Percentiles rank a stretch among this genome's conserved stretches.
phyloP scores from a whole-genome alignment of 2,888 invertebrate genomes.

The Ophraella communa region DNA sequence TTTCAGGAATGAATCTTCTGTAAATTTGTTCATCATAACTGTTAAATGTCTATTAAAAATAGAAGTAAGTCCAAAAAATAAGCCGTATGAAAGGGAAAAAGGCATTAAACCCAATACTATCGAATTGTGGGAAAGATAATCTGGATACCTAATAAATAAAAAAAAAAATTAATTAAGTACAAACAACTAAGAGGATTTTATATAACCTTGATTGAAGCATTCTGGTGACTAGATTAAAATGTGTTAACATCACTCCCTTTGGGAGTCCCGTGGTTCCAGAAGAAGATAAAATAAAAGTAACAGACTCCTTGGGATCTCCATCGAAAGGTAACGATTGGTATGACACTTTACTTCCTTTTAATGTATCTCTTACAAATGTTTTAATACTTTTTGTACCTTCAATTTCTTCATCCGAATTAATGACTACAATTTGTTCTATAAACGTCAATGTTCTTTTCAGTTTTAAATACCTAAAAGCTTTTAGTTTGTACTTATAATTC shows the following conservation, averaged over 20 bases:
- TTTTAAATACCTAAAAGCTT: constrained; percentile 59
- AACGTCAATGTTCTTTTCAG: constrained; percentile 52
- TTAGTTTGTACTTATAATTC: no score
- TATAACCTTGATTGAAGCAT: constrained; percentile 33
- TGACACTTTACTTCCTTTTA: constrained; percentile 21
- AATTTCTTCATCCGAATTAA: constrained; percentile 53
- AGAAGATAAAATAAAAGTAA: constrained; percentile 64
- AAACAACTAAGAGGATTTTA: background rate
- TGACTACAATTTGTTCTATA: constrained; percentile 64
- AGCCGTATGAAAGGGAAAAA: constrained; percentile 48
- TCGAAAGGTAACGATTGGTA: constrained; percentile 32
- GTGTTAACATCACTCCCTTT: constrained; percentile 70
- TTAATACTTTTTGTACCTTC: constrained; percentile 22
- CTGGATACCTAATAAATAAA: constrained; percentile 35
- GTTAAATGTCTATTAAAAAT: constrained; percentile 39
- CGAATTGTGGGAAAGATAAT: constrained; percentile 28
- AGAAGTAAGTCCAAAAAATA: constrained; percentile 39
- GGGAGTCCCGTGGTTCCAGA: constrained; percentile 75
- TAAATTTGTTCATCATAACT: constrained; percentile 45
- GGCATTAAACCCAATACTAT: constrained; percentile 44
- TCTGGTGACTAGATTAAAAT: constrained; percentile 59
- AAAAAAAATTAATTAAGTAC: background rate
- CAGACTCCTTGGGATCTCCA: constrained; percentile 40
- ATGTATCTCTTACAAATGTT: constrained; percentile 13
- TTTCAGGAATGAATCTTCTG: constrained; percentile 67